Conservation (phyloP, 2,113 vertebrate genomes). For the Corvus moneduloides region DNA sequence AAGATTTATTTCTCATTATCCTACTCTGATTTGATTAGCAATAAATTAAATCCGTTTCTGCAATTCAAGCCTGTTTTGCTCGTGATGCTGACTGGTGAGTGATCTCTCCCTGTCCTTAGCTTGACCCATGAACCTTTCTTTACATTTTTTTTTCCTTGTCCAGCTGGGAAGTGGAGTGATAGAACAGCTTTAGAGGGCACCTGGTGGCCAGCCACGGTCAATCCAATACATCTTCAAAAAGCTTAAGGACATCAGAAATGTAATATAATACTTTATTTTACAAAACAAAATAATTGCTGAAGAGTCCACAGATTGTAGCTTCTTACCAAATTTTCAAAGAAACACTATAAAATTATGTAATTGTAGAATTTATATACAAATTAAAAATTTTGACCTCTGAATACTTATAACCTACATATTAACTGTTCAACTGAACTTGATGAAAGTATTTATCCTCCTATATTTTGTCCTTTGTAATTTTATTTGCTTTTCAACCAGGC, state of each 20-base stretch:
- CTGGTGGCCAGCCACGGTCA: neutral
- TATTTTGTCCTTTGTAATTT: neutral
- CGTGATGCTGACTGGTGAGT: neutral
- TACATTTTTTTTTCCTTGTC: neutral
- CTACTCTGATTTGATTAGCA: neutral
- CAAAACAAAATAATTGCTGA: neutral
- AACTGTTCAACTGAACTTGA: neutral
- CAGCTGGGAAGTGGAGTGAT: neutral
- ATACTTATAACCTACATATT: neutral
- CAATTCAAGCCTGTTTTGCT: neutral
- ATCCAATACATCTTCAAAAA: neutral
- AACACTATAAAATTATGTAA: neutral
- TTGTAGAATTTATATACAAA: neutral
- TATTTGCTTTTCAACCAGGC: neutral
- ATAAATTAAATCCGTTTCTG: neutral
- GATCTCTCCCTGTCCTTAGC: neutral
- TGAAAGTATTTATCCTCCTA: neutral
- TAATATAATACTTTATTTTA: neutral
- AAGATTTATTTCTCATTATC: neutral
- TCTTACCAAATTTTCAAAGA: neutral
- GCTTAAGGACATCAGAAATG: neutral
- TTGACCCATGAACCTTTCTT: fast-evolving
- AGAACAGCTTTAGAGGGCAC: neutral
- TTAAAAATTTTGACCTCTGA: neutral
- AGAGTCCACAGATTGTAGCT: neutral